These are phyloP conservation scores for Rhynchotus rufescens DNA, from an alignment of 2,797 vertebrate genomes.

Conservation along the genomic window DNA sequence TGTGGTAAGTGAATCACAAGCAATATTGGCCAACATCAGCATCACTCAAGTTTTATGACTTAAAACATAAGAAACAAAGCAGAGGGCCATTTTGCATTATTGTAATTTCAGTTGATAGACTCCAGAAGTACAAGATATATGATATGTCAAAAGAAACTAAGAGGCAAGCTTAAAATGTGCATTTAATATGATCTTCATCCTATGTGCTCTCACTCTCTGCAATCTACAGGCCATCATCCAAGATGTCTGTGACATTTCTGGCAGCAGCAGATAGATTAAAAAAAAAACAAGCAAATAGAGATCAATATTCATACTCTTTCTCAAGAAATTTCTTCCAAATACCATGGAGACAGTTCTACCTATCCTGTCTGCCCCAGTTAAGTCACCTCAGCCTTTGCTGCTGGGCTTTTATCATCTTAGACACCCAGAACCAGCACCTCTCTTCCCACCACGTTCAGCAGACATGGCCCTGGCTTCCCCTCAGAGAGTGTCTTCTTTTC, in stretches of 20 bases:
- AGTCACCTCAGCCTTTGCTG: neutral
- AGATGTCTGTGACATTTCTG: neutral
- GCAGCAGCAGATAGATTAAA: neutral
- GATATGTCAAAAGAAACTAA: neutral
- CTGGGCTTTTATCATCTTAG: neutral
- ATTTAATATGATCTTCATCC: constrained; percentile 8
- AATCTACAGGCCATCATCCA: constrained; percentile 17
- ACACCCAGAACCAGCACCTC: neutral
- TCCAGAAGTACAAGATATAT: constrained; percentile 3
- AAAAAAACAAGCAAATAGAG: neutral
- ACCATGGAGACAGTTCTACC: neutral
- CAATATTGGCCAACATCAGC: neutral
- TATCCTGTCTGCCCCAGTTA: neutral
- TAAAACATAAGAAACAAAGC: constrained; percentile 19
- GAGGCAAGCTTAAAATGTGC: neutral
- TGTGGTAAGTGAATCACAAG: neutral
- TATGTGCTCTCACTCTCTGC: neutral
- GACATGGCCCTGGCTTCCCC: neutral
- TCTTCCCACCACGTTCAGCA: neutral
- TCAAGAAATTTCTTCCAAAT: neutral
- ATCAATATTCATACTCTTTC: neutral
- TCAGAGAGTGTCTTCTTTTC: neutral
- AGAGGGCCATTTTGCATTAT: neutral
- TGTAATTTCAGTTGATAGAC: constrained; percentile 5
- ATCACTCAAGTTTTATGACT: neutral